phyloP scores from a whole-genome alignment of 35 echinoderm and acorn worm species.

The Diadema setosum region DNA sequence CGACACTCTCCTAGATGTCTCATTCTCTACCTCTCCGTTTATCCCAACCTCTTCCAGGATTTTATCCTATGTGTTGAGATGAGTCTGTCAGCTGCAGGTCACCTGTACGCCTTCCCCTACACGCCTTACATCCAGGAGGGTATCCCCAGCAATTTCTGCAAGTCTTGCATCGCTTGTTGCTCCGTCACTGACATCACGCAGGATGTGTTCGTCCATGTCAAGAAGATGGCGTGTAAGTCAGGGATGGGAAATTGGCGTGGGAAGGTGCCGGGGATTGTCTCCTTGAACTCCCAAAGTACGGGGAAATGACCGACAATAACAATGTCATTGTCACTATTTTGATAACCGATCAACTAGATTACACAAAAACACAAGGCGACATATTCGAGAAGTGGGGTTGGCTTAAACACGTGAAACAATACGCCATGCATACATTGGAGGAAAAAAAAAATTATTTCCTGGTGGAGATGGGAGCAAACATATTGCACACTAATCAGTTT shows the following conservation, averaged over 20 bases:
- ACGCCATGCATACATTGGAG: not conserved
- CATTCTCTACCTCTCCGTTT: not conserved
- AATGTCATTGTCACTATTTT: not conserved
- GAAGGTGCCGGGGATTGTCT: not conserved
- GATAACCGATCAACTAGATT: not conserved
- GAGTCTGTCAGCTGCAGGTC: slow-evolving; percentile 18
- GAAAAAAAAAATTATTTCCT: too few species aligned
- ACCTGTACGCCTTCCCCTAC: slow-evolving; percentile 41
- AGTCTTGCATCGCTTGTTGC: slow-evolving; percentile 14
- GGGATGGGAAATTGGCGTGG: not conserved
- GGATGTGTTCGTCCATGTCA: not conserved
- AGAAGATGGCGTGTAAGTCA: not conserved
- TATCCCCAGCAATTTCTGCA: not conserved
- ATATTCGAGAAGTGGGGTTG: not conserved
- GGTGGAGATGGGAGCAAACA: not conserved
- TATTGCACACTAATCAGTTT: not conserved
- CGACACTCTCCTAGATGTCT: too few species aligned
- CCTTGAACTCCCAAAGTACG: not conserved
- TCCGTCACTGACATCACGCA: not conserved
- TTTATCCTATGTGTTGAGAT: slow-evolving; percentile 33
- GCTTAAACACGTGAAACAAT: not conserved
- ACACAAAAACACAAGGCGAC: not conserved
- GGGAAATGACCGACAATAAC: not conserved
- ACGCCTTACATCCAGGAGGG: slow-evolving; percentile 10
- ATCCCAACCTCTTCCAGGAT: not conserved